Percentiles rank a stretch among this genome's conserved stretches.
Evolutionary conservation across 2,797 vertebrate genomes (phyloP).

Genomic region (Sarcoramphus papa): DNA sequence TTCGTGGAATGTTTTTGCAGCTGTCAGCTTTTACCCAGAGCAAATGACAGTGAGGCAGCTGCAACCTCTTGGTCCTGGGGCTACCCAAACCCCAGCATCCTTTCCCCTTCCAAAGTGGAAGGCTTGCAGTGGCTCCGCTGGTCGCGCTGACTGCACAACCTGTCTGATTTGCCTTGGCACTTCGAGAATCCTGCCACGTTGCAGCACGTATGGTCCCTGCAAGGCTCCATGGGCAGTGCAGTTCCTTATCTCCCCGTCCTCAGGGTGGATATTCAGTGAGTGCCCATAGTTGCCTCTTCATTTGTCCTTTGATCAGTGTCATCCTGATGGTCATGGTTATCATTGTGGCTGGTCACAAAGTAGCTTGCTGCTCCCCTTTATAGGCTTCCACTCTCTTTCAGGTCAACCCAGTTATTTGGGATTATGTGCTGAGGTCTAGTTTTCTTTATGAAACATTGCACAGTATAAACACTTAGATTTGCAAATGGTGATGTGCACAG

Average conservation of each 20-base stretch:
- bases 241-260: background rate
- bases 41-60: background rate
- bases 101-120: background rate
- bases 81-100: background rate
- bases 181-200: background rate
- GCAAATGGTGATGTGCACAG: background rate
- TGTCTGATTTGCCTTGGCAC: background rate
- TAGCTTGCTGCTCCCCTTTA: background rate
- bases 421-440: background rate
- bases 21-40: slow-evolving; percentile 19
- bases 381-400: background rate
- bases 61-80: background rate
- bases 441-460: background rate
- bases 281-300: background rate
- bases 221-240: background rate
- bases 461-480: background rate
- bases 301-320: background rate
- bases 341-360: background rate
- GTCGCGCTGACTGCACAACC: background rate
- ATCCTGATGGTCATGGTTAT: background rate
- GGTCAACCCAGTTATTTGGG: background rate
- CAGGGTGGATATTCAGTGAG: background rate
- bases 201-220: background rate
- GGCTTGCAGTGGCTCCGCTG: background rate
- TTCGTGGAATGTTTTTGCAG: background rate